phyloP scores from a whole-genome alignment of 2,797 vertebrate genomes.

The Myotis daubentonii region DNA sequence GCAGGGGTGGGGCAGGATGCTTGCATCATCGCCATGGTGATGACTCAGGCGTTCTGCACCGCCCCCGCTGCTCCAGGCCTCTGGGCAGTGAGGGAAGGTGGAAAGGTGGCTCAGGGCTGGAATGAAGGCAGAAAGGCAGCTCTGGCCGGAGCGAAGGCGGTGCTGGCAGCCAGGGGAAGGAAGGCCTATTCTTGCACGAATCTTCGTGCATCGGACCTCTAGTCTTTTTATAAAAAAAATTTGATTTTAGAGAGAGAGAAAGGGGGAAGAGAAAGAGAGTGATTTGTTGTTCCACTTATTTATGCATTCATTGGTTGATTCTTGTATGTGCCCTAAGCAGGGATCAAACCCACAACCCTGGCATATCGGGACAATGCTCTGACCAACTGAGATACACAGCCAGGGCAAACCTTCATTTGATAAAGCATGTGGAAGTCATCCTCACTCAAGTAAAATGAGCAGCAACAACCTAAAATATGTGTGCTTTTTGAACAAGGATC shows the following conservation, averaged over 20 bases:
- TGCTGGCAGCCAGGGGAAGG: no score
- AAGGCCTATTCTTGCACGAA: no score
- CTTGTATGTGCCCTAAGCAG: background rate
- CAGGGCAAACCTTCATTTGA: background rate
- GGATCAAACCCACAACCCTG: background rate
- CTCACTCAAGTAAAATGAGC: background rate
- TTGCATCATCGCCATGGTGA: no score
- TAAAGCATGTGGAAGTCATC: background rate
- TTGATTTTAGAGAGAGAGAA: background rate
- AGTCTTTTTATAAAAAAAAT: background rate
- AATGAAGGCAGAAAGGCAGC: no score
- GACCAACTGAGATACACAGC: background rate
- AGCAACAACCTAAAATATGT: background rate
- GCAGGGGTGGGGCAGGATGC: no score
- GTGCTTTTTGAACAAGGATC: constrained; percentile 6
- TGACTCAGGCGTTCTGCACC: no score
- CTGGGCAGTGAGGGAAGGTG: no score
- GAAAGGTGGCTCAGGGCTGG: no score
- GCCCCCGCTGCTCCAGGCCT: no score
- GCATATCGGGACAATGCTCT: background rate
- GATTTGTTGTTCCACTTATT: background rate
- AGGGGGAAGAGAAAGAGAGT: background rate
- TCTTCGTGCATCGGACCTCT: no score
- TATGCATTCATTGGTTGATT: background rate
- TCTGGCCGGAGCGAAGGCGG: no score